Evolutionary conservation across 2,113 vertebrate genomes (phyloP).

Genomic region (Passer montanus): DNA sequence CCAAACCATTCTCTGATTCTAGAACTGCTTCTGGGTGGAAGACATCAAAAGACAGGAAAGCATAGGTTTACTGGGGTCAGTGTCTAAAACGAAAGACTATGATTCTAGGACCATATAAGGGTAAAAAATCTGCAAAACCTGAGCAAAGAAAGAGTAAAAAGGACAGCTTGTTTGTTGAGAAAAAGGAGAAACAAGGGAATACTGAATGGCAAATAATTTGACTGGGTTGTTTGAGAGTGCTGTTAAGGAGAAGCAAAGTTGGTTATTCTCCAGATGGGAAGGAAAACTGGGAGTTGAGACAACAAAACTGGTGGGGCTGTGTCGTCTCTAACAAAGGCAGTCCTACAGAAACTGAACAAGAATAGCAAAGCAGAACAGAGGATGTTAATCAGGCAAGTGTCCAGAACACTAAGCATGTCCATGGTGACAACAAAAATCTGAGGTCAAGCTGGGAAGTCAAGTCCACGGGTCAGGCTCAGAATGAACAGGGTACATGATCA

Average conservation of each 20-base stretch:
- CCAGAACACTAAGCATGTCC: background rate
- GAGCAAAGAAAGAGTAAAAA: background rate
- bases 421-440: background rate
- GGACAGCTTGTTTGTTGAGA: background rate
- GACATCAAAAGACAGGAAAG: background rate
- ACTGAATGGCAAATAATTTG: background rate
- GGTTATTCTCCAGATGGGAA: background rate
- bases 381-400: background rate
- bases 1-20: background rate
- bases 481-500: background rate
- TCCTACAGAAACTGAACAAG: background rate
- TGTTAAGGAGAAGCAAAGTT: background rate
- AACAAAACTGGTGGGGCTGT: background rate
- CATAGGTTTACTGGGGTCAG: accelerated
- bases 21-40: background rate
- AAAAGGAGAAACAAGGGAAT: background rate
- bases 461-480: background rate
- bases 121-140: background rate
- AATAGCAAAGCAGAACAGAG: background rate
- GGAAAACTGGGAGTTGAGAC: background rate
- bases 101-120: background rate
- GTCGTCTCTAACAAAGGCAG: background rate
- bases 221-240: background rate
- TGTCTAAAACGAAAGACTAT: background rate
- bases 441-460: background rate